Evolutionary conservation across 2,888 invertebrate species (phyloP).

Genomic region (Poecilus cupreus): DNA sequence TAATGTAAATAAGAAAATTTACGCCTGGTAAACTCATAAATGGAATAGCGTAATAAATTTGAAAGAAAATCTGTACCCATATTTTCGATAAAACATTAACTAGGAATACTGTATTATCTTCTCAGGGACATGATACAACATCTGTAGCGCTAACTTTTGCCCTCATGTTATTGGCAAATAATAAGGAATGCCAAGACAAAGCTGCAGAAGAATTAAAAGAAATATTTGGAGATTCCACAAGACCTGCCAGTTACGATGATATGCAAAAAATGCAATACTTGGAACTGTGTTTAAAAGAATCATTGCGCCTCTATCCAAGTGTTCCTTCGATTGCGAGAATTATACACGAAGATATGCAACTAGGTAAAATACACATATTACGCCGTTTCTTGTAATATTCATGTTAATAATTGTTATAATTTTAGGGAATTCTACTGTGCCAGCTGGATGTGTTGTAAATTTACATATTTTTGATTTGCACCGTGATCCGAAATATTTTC

Average conservation of each 20-base stretch:
- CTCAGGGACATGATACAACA: no score
- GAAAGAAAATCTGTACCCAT: no score
- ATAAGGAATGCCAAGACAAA: no score
- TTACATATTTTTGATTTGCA: slow-evolving; percentile 80
- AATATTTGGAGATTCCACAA: slow-evolving; percentile 72
- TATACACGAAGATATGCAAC: slow-evolving; percentile 72
- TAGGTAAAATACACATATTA: not conserved
- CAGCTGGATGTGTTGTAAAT: slow-evolving; percentile 73
- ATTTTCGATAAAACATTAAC: no score
- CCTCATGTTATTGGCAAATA: no score
- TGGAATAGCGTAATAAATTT: no score
- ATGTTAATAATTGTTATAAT: no score
- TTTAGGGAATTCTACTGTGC: slow-evolving; percentile 74
- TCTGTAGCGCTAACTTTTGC: no score
- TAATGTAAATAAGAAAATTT: no score
- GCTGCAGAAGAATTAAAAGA: slow-evolving; percentile 73
- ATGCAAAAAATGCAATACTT: slow-evolving; percentile 78
- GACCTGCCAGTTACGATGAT: slow-evolving; percentile 75
- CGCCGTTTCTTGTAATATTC: no score
- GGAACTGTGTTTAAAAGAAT: slow-evolving; percentile 81
- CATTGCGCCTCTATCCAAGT: slow-evolving; percentile 79
- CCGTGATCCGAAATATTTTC: slow-evolving; percentile 78
- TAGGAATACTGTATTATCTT: no score
- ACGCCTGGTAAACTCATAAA: no score
- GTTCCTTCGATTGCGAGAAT: slow-evolving; percentile 78